Conservation (phyloP, 2,113 vertebrate species). For the Puffinus mauretanicus region DNA sequence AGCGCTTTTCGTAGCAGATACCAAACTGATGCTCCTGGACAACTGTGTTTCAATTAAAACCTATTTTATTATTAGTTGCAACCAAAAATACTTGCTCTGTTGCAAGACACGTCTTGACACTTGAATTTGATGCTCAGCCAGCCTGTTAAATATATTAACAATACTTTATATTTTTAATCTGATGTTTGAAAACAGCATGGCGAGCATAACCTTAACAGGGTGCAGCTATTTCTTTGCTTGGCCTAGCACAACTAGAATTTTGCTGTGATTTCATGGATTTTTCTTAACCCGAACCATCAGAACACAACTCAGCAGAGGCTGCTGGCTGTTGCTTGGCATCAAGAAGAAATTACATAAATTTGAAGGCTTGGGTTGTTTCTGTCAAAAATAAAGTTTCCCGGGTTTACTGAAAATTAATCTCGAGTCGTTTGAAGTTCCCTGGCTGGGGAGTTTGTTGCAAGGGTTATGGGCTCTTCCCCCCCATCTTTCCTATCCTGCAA, state of each 20-base stretch:
- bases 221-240: background rate
- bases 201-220: background rate
- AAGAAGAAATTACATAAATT: background rate
- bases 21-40: background rate
- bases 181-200: background rate
- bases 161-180: background rate
- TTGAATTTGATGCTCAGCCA: background rate
- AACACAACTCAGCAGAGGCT: background rate
- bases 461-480: background rate
- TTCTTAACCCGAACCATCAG: background rate
- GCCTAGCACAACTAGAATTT: background rate
- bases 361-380: background rate
- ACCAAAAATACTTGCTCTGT: background rate
- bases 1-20: background rate
- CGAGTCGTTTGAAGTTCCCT: accelerated
- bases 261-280: background rate
- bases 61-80: background rate
- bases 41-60: background rate
- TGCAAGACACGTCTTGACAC: background rate
- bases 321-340: background rate
- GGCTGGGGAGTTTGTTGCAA: background rate
- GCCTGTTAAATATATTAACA: background rate
- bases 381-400: background rate
- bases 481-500: background rate
- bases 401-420: background rate